Conservation (phyloP, 2,797 vertebrate genomes). For the Acridotheres tristis region DNA sequence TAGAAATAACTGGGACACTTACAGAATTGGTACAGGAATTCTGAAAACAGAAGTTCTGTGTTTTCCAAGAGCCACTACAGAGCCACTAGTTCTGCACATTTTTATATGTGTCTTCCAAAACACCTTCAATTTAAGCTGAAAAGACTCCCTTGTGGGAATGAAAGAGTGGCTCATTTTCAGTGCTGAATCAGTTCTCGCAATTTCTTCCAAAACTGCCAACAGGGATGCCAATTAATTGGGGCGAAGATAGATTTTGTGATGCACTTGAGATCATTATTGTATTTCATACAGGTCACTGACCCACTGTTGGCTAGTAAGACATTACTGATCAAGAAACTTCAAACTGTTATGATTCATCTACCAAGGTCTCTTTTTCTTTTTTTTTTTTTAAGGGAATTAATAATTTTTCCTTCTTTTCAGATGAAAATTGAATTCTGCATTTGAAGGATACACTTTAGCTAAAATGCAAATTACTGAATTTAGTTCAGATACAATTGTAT, state of each 20-base stretch:
- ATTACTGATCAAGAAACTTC: not conserved
- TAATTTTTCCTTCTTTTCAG: not conserved
- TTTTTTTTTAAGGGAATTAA: not conserved
- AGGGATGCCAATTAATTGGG: not conserved
- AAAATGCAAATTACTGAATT: not conserved
- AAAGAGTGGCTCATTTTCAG: not conserved
- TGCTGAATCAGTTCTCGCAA: not conserved
- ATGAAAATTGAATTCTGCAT: not conserved
- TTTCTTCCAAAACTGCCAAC: not conserved
- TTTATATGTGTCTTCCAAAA: not conserved
- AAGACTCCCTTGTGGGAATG: not conserved
- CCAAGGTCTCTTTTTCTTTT: not conserved
- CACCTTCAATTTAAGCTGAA: not conserved
- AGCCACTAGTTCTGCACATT: not conserved
- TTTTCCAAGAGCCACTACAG: not conserved
- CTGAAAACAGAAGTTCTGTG: not conserved
- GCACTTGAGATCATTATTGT: not conserved
- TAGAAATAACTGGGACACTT: not conserved
- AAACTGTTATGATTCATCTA: not conserved
- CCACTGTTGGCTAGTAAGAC: not conserved
- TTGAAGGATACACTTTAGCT: not conserved
- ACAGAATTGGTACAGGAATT: not conserved
- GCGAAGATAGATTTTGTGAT: conserved; percentile 21
- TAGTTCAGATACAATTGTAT: not conserved
- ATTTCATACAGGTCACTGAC: conserved; percentile 13